phyloP scores from a whole-genome alignment of 53 echinoderm and acorn worm genomes.

The Patiria pectinifera region DNA sequence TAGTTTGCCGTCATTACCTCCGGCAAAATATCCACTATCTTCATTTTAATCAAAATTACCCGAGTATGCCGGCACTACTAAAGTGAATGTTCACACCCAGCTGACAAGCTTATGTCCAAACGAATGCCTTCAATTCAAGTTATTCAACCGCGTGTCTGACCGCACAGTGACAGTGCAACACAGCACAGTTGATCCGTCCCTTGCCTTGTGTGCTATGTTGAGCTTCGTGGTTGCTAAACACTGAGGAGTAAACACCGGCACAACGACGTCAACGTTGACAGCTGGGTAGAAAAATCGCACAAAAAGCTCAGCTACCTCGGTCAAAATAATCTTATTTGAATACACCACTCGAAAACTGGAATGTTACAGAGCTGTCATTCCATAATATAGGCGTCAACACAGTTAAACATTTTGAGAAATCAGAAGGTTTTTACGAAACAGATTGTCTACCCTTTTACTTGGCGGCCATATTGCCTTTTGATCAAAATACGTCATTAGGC shows the following conservation, averaged over 20 bases:
- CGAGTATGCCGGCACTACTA: too few species aligned
- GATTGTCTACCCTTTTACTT: background rate
- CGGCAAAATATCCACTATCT: too few species aligned
- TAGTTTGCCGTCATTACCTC: too few species aligned
- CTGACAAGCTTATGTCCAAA: background rate
- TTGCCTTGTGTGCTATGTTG: too few species aligned
- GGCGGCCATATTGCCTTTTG: constrained; percentile 36
- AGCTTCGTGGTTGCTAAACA: constrained; percentile 45
- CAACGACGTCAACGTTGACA: background rate
- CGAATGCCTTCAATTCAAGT: background rate
- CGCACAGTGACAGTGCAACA: too few species aligned
- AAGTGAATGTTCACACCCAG: background rate
- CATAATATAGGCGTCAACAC: background rate
- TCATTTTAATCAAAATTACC: too few species aligned
- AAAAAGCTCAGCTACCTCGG: background rate
- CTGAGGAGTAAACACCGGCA: constrained; percentile 39
- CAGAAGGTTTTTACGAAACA: background rate
- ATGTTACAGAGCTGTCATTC: background rate
- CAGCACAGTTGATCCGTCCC: too few species aligned
- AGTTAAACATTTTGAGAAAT: background rate
- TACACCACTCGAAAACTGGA: background rate
- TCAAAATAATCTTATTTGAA: background rate
- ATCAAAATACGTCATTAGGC: constrained; percentile 15
- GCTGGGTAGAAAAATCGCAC: constrained; percentile 8
- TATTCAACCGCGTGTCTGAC: too few species aligned